Conservation (phyloP, 2,888 invertebrate genomes). For the Pheosia gnoma region DNA sequence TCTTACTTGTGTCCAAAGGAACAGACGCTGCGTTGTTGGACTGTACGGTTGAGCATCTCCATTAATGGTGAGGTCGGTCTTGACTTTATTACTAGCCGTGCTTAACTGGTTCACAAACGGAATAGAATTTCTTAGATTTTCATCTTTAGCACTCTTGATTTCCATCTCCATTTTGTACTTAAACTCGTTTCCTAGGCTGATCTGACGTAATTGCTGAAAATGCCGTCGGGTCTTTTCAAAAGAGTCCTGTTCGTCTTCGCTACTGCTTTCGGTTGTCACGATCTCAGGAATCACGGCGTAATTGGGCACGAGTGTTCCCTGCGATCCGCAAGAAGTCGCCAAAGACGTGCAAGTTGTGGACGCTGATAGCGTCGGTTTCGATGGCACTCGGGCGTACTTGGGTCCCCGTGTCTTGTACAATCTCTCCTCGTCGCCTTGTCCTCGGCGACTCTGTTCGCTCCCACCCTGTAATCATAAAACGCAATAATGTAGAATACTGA, state of each 20-base stretch:
- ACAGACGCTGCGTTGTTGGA: conserved; percentile 82
- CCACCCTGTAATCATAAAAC: conserved; percentile 66
- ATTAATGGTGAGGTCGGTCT: conserved; percentile 73
- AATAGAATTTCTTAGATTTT: conserved; percentile 84
- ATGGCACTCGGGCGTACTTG: conserved; percentile 79
- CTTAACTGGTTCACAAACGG: conserved; percentile 86
- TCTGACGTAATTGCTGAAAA: conserved; percentile 85
- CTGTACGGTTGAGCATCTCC: conserved; percentile 73
- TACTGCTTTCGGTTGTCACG: conserved; percentile 75
- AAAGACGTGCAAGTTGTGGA: conserved; percentile 86
- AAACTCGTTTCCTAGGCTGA: conserved; percentile 86
- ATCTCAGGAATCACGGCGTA: conserved; percentile 74
- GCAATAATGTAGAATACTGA: conserved; percentile 20
- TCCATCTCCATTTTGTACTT: conserved; percentile 87
- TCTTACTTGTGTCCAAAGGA: conserved; percentile 75
- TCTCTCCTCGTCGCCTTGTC: conserved; percentile 76
- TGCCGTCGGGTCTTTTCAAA: conserved; percentile 84
- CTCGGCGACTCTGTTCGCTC: conserved; percentile 71
- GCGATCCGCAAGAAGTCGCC: conserved; percentile 80
- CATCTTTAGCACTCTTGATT: conserved; percentile 84
- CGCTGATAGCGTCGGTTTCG: conserved; percentile 80
- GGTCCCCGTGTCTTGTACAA: conserved; percentile 70
- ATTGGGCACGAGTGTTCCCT: conserved; percentile 74
- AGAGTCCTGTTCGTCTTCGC: conserved; percentile 81
- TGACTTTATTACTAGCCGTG: conserved; percentile 83